Percentiles rank a stretch among this genome's conserved stretches.
Evolutionary conservation across 2,797 vertebrate species (phyloP).

Genomic region (Carcharodon carcharias): DNA sequence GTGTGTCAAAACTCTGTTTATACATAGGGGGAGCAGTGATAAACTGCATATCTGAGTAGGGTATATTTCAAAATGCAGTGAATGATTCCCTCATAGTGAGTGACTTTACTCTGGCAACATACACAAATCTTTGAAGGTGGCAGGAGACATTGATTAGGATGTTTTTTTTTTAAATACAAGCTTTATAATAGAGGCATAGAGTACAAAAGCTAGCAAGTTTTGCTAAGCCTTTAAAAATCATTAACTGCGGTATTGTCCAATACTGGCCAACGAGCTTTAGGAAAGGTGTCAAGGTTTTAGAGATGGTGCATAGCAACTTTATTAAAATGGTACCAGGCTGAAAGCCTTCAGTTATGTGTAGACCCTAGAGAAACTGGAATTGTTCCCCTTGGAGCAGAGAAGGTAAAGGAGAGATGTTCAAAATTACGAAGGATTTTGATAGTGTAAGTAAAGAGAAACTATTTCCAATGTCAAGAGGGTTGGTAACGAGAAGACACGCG

Average conservation of each 20-base stretch:
- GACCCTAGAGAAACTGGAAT: not conserved
- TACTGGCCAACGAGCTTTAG: not conserved
- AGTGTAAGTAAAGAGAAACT: not conserved
- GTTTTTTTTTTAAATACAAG: not conserved
- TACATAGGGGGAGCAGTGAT: not conserved
- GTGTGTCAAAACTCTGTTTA: not conserved
- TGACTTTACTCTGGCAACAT: not conserved
- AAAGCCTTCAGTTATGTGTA: not conserved
- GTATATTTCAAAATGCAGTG: not conserved
- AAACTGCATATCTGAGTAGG: not conserved
- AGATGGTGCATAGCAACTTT: not conserved
- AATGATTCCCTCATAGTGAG: not conserved
- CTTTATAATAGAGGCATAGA: not conserved
- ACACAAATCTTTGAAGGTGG: not conserved
- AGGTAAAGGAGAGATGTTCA: not conserved
- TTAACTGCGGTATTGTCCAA: not conserved
- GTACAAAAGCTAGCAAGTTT: not conserved
- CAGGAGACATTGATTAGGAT: not conserved
- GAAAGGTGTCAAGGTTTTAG: not conserved
- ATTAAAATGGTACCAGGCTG: not conserved
- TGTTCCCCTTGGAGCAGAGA: not conserved
- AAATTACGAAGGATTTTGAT: not conserved
- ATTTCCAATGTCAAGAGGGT: not conserved
- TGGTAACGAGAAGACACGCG: not conserved
- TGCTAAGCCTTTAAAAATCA: not conserved